Evolutionary conservation across 2,888 invertebrate species (phyloP), one percentile per base, ranked within the genome.

Genomic region (Ophioninae sp.): DNA sequence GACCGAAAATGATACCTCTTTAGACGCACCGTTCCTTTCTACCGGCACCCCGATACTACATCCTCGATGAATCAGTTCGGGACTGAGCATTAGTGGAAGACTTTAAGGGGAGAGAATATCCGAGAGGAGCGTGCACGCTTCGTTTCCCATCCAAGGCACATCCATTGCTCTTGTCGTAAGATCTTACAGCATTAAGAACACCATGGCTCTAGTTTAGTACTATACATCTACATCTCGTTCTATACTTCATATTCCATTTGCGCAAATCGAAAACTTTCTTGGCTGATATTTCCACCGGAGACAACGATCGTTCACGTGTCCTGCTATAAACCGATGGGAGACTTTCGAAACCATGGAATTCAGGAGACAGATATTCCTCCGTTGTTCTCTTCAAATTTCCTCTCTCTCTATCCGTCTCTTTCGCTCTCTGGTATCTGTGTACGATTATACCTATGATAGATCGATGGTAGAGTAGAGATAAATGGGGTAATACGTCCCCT

Each of bases 401-500:
- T 41, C 41, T 41, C 41, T 41, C 41, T 41, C 3, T 62, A 67
- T 64, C 70, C 64, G 82, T 79, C 61, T 23, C 77, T 74, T 69
- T 59, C 62, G 69, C 75, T 82, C 81, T 80, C 75, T 44, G 23
- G 67, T 59, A 30, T 41, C 23, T 70, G 44, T 85, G 69, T 70
- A 64, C 70, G 20, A 68, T 41, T 69, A 65, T 73, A 73, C 65
- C 80, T 77, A 41, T 64, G 70, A 84, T 78, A 67, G 57, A 70
- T 81, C 67, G 57, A 69, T 84, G 78, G 70, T 41, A 70, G 81
- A 75, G 75, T 44, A 62, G 72, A 65, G 72, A 77, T 69, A 50
- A 78, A 77, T 83, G 73, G 73, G 85, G 88, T 88, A 88, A 89
- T 87, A 89, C 89, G 88, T 86, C 82, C 88, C 84, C 82, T 85